These are phyloP conservation scores for Diarsia dahlii DNA, from an alignment of 2,888 invertebrate species.

Conservation along the genomic window DNA sequence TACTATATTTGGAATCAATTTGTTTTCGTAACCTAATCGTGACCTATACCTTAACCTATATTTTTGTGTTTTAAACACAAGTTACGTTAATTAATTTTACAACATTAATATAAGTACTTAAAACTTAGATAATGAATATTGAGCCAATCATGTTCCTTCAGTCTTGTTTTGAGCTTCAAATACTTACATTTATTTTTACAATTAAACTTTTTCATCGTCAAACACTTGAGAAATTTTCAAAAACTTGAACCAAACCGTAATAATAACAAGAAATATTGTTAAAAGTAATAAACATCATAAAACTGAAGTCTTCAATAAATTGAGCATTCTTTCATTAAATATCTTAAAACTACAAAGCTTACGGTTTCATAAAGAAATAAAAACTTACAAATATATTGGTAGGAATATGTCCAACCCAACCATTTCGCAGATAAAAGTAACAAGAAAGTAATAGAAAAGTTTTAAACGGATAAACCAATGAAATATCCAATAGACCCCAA, in stretches of 20 bases:
- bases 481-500: neutral
- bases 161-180: slow-evolving; percentile 75
- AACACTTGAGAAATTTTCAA: neutral
- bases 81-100: slow-evolving; percentile 6
- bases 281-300: neutral
- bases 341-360: neutral
- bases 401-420: neutral
- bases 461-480: neutral
- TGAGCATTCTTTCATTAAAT: slow-evolving; percentile 37
- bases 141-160: slow-evolving; percentile 78
- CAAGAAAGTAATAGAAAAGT: neutral
- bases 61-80: slow-evolving; percentile 70
- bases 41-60: slow-evolving; percentile 31
- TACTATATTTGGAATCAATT: slow-evolving; percentile 54
- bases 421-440: neutral
- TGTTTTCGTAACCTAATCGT: slow-evolving; percentile 6
- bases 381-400: neutral
- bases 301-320: slow-evolving; percentile 32
- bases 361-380: neutral
- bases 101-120: neutral
- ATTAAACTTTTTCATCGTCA: neutral
- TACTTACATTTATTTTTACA: neutral
- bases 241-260: neutral
- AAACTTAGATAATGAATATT: slow-evolving; percentile 64
- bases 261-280: slow-evolving; percentile 8